Evolutionary conservation across 2,888 invertebrate species (phyloP).

Genomic region (Cheilosia grossa): DNA sequence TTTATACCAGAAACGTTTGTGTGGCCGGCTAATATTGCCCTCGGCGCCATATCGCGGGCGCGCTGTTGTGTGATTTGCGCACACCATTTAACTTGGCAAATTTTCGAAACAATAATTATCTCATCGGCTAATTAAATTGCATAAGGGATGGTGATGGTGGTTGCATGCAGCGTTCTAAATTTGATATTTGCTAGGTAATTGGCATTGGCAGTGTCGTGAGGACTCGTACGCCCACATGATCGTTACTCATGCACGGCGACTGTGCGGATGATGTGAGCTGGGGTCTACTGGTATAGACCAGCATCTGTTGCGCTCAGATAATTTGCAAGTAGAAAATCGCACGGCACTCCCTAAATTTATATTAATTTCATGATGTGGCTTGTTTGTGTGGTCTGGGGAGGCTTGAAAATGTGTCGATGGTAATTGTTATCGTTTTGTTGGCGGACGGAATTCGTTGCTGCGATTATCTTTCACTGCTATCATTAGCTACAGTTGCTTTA

Average conservation of each 20-base stretch:
- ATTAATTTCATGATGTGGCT: constrained; percentile 45
- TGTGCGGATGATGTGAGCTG: not conserved
- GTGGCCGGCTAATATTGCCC: constrained; percentile 11
- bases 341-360: constrained; percentile 45
- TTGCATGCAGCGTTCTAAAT: constrained; percentile 20
- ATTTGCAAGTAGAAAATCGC: constrained; percentile 5
- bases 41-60: constrained; percentile 16
- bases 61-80: constrained; percentile 40
- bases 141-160: constrained; percentile 15
- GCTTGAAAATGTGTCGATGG: constrained; percentile 60
- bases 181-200: constrained; percentile 53
- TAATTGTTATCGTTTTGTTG: constrained; percentile 68
- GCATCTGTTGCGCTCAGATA: not conserved
- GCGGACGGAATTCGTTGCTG: constrained; percentile 61
- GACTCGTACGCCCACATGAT: constrained; percentile 12
- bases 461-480: constrained; percentile 57
- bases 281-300: too few relatives aligned
- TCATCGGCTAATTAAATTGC: constrained; percentile 64
- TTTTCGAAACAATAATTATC: constrained; percentile 72
- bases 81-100: constrained; percentile 68
- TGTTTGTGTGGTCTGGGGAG: constrained; percentile 9
- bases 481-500: constrained; percentile 35
- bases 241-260: constrained; percentile 28
- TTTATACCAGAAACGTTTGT: constrained; percentile 1
- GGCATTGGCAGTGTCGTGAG: not conserved